These are phyloP conservation scores for Matsumyia berberina DNA, from an alignment of 2,888 invertebrate species.

Conservation along the genomic window DNA sequence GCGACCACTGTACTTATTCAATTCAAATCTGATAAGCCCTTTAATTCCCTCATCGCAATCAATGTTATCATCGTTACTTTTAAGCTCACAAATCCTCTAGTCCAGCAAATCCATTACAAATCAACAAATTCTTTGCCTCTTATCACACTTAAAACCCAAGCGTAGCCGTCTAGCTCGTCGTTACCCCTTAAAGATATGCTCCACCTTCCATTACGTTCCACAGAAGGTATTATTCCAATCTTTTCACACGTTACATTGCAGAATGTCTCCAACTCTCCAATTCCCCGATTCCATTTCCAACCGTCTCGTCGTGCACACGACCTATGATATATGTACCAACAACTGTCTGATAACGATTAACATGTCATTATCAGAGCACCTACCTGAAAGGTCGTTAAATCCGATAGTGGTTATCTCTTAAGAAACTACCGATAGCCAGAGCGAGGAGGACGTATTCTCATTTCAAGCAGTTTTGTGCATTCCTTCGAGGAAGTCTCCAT, in stretches of 20 bases:
- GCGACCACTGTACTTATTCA: too few relatives aligned
- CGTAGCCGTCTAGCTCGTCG: background rate
- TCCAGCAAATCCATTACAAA: too few relatives aligned
- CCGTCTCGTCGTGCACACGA: conserved; percentile 58
- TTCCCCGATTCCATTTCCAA: conserved; percentile 13
- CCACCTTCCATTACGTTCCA: conserved; percentile 49
- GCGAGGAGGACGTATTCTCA: conserved; percentile 4
- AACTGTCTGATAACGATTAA: conserved; percentile 3
- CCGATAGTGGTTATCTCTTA: conserved; percentile 53
- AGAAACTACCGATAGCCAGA: conserved; percentile 17
- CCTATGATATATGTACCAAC: conserved; percentile 26
- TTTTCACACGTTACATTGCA: conserved; percentile 58
- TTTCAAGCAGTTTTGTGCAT: conserved; percentile 14
- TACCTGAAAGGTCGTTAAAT: conserved; percentile 20
- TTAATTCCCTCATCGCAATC: too few relatives aligned
- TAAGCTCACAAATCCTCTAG: too few relatives aligned
- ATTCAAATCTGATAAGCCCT: too few relatives aligned
- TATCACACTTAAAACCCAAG: background rate
- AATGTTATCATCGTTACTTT: too few relatives aligned
- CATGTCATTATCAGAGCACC: conserved; percentile 29
- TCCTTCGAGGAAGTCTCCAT: conserved; percentile 10
- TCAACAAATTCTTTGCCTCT: too few relatives aligned
- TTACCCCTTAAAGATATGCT: conserved; percentile 5
- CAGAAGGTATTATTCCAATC: conserved; percentile 1
- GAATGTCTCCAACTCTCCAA: conserved; percentile 39